Evolutionary conservation across 2,113 vertebrate species (phyloP), one percentile per base, ranked within the genome.

Genomic region (Anhinga anhinga): DNA sequence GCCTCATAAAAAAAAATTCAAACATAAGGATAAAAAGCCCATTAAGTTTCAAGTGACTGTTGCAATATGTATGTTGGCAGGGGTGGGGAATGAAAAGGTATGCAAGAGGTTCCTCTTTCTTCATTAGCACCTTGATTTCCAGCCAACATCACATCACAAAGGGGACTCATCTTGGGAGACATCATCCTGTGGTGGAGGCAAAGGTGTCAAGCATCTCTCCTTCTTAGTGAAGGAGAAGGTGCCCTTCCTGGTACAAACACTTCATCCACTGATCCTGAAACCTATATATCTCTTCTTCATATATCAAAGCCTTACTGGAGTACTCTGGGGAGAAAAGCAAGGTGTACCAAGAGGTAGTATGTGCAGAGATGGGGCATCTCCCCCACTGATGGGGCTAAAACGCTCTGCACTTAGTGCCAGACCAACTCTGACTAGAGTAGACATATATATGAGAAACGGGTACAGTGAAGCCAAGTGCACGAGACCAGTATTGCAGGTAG

Each of bases 391-490:
- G 19, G 30, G 49, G 50, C 22, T 36, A 80, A 79, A 82, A 82
- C 40, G 7, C 18, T 67, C 44, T 55, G 34, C 13, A 34, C 18
- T 34, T 20, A 19, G 13, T 56, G 20, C 25, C 50, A 81, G 30
- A 29, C 8, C 13, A 83, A 47, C 34, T 58, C 45, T 63, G 44
- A 38, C 44, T 47, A 34, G 27, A 52, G 34, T 2, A 8, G 1
- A 5, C 2, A 0, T 19, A 56, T 13, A 44, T 15, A 29, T 10
- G 13, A 76, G 53, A 47, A 86, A 88, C 0, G 0, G 34, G 25
- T 61, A 80, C 8, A 42, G 27, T 1, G 5, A 56, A 38, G 27
- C 15, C 27, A 88, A 90, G 27, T 5, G 40, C 25, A 73, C 34
- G 63, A 73, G 20, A 73, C 49, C 38, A 47, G 19, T 36, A 61